These are phyloP conservation scores for Chiridota heheva DNA, from an alignment of 35 echinoderm and acorn worm genomes.

Conservation along the genomic window DNA sequence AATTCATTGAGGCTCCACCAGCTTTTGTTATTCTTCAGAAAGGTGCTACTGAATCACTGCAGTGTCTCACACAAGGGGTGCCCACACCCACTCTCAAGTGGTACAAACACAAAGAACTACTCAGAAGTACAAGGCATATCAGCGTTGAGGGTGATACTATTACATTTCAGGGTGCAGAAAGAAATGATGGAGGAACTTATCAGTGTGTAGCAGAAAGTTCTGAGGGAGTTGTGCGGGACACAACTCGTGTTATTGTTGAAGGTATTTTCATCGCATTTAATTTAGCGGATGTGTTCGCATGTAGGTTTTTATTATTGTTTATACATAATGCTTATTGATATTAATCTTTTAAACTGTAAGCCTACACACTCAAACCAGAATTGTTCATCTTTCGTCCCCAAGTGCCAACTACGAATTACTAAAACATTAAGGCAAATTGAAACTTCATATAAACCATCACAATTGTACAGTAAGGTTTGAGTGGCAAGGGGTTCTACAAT, in stretches of 20 bases:
- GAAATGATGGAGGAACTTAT: constrained; percentile 74
- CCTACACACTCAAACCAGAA: neutral
- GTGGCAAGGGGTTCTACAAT: no score
- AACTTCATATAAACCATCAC: neutral
- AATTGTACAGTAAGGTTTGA: neutral
- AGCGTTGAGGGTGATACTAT: constrained; percentile 52
- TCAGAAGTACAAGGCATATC: constrained; percentile 34
- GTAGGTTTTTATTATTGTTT: neutral
- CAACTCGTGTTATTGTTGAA: constrained; percentile 67
- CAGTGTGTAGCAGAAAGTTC: constrained; percentile 67
- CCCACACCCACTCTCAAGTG: constrained; percentile 65
- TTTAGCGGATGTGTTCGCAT: neutral
- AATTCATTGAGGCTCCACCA: constrained; percentile 61
- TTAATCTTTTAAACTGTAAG: neutral
- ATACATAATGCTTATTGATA: neutral
- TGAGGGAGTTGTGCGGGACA: constrained; percentile 48
- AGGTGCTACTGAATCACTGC: constrained; percentile 33
- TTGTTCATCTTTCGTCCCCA: neutral
- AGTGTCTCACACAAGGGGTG: constrained; percentile 57
- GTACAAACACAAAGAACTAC: constrained; percentile 56
- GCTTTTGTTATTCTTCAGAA: constrained; percentile 49
- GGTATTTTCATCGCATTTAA: constrained; percentile 10
- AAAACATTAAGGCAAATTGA: neutral
- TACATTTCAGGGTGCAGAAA: constrained; percentile 33
- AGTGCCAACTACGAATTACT: neutral